Evolutionary conservation across 2,797 vertebrate species (phyloP).

Genomic region (Poeciliopsis infans): DNA sequence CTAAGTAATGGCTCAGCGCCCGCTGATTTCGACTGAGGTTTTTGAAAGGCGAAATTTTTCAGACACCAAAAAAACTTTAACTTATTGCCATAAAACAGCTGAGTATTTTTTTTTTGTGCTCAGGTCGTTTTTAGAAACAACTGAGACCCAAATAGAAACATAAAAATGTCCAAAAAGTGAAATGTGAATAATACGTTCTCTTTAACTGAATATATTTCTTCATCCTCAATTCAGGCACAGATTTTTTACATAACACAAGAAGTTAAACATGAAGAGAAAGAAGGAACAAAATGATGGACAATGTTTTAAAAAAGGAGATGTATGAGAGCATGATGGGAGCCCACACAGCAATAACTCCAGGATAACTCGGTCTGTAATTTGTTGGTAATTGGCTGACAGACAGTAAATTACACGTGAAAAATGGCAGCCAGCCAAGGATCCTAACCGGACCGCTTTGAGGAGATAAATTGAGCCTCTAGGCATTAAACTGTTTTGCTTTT

Average conservation of each 20-base stretch:
- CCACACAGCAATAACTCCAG: conserved; percentile 35
- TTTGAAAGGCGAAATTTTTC: not conserved
- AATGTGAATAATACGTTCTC: not conserved
- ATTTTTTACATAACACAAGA: not conserved
- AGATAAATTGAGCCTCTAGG: conserved; percentile 32
- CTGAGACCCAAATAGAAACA: too few relatives aligned
- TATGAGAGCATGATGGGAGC: conserved; percentile 3
- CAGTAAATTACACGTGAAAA: conserved; percentile 66
- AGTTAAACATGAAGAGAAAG: conserved; percentile 9
- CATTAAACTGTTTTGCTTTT: conserved; percentile 37
- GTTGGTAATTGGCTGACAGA: conserved; percentile 59
- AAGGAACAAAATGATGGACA: conserved; percentile 11
- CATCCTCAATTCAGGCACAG: conserved; percentile 16
- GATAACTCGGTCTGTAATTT: conserved; percentile 47
- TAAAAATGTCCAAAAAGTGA: not conserved
- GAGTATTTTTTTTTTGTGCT: too few relatives aligned
- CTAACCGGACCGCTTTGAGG: conserved; percentile 11
- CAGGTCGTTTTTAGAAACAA: too few relatives aligned
- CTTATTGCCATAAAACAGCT: too few relatives aligned
- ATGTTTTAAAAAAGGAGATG: conserved; percentile 4
- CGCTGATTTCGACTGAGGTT: not conserved
- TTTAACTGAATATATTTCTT: conserved; percentile 31
- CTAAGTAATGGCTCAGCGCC: too few relatives aligned
- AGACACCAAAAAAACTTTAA: too few relatives aligned
- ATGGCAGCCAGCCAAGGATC: conserved; percentile 32